Evolutionary conservation across 1,140 invertebrate species (phyloP), one percentile per base, ranked within the genome.

Genomic region (Drosophila orosa): DNA sequence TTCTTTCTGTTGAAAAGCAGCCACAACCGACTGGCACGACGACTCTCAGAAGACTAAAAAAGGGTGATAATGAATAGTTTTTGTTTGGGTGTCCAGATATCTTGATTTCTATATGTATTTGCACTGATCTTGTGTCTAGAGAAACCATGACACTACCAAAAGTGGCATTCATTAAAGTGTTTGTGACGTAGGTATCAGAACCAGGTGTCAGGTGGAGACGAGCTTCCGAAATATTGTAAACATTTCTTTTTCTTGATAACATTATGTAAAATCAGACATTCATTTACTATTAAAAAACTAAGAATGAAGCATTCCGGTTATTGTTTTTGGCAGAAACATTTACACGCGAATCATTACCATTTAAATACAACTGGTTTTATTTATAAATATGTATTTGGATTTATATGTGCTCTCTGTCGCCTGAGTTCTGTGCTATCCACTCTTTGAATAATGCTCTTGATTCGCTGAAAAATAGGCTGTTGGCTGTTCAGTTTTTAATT

Each of bases 11-110:
- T 6, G 8, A 22, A 9, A 45, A 45, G 6, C 35, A 44, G 29
- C 12, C 22, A 25, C 61, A 55, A 55, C 66, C 37, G 39, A 37
- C 25, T 25, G 39, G 12, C 17, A 22, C 24, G 17, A 37, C 66
- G 62, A 27, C 15, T 55, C 15, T 29, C 29, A 1, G n/a, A 67
- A 48, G 66, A 69, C 62, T 69, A 31, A 5, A 24, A 44, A 10
- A 15, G 9, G 22, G 1, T 24, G 4, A 9, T n/a, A 27, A 22
- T 33, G 19, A 24, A 17, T 39, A 13, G 31, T 13, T 45, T 17
- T 17, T 17, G 19, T 15, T 45, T 25, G 24, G 10, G 15, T 17
- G 27, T 27, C 2, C 4, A 17, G 1, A n/a, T 19, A 45, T 50
- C 22, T 17, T 10, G 7, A 17, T 12, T 15, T 1, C 8, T 57